Base-by-base conservation (phyloP, 2,888 invertebrate genomes). In the Chelonus formosanus region DNA sequence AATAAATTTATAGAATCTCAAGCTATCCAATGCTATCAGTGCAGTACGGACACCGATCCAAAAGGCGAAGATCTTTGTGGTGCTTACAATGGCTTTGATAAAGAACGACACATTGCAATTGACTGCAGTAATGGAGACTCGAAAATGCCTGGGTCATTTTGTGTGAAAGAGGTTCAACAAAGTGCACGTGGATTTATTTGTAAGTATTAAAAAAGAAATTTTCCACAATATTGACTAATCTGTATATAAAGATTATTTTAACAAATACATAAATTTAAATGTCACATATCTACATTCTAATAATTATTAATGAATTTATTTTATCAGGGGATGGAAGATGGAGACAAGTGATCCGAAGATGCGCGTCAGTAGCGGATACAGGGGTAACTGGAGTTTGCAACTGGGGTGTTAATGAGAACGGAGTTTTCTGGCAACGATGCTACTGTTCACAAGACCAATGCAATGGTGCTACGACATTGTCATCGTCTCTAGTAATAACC, bases 371-470 rank as follows among this genome's bases (percentile, higher is more conserved):
- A 0, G 91, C 96, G 0, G 95, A 94, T 74, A 95, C 93, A 1
- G 96, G 96, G 69, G 95, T 95, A 0, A 95, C 97, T 0, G 96
- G 96, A 63, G 97, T 97, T 0, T 98, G 98, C 79, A 95, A 97
- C 80, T 98, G 97, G 97, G 95, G 96, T 20, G 94, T 98, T 63
- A 91, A 94, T 75, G 93, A 94, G 72, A 97, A 97, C 75, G 97
- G 97, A 3, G 94, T 94, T 0, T 98, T 97, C 82, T 96, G 95
- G 94, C 97, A 98, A 82, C 96, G 97, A 78, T 98, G 98, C 78
- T 98, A 97, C 80, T 98, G 97, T 82, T 92, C 95, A 0, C 89
- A 91, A 67, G 96, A 98, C 79, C 92, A 93, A 71, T 98, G 97
- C 81, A 98, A 97, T 80, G 75, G 71, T 61, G 76, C 80, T n/a